phyloP scores from a whole-genome alignment of 2,797 vertebrate genomes.

The Chaunax sp. region DNA sequence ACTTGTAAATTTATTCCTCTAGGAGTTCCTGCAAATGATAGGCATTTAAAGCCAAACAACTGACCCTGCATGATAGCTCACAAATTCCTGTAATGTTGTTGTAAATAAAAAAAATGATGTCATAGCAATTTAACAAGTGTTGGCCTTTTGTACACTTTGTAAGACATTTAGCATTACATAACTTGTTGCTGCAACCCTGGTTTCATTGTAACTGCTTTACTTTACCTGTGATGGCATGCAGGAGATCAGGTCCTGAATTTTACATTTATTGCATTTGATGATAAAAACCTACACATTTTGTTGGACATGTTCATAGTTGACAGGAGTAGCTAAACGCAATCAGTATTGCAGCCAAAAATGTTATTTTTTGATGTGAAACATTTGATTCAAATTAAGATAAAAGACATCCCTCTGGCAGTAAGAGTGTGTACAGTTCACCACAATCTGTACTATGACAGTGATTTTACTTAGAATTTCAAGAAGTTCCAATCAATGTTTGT shows the following conservation, averaged over 20 bases:
- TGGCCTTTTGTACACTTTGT: conserved; percentile 34
- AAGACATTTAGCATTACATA: background rate
- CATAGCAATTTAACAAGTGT: conserved; percentile 29
- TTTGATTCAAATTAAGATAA: conserved; percentile 7
- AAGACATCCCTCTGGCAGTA: background rate
- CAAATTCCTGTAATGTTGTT: conserved; percentile 45
- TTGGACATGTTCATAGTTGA: background rate
- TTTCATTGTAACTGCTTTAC: background rate
- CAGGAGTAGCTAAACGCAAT: background rate
- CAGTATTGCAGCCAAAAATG: background rate
- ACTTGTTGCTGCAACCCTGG: background rate
- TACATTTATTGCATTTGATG: conserved; percentile 1
- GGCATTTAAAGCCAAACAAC: conserved; percentile 45
- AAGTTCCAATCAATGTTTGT: conserved; percentile 8
- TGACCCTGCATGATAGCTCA: conserved; percentile 50
- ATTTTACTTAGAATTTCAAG: background rate
- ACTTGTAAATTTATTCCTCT: conserved; percentile 48
- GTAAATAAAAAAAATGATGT: conserved; percentile 48
- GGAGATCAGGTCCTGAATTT: background rate
- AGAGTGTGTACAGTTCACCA: background rate
- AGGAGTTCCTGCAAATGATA: conserved; percentile 49
- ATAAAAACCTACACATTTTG: conserved; percentile 5
- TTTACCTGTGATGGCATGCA: background rate
- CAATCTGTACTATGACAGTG: background rate
- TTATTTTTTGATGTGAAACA: background rate